These are phyloP conservation scores for Eulithis prunata DNA, from an alignment of 2,888 invertebrate genomes.

Conservation along the genomic window DNA sequence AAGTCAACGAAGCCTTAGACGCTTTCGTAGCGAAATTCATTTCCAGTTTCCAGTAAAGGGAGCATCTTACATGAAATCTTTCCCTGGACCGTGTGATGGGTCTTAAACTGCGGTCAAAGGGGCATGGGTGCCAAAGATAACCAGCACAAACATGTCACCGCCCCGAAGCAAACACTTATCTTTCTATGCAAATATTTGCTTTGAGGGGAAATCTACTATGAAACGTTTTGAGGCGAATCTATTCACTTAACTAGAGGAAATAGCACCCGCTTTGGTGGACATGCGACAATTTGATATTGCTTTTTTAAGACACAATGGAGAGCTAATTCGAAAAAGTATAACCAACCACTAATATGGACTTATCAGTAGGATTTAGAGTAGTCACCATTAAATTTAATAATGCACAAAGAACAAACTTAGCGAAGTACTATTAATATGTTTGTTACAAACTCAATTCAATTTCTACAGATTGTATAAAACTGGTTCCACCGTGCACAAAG, in stretches of 20 bases:
- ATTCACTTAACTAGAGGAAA: slow-evolving; percentile 30
- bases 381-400: too few relatives aligned
- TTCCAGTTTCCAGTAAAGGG: slow-evolving; percentile 22
- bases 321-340: too few relatives aligned
- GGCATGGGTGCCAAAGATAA: slow-evolving; percentile 41
- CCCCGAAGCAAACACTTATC: slow-evolving; percentile 38
- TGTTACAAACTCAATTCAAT: background rate
- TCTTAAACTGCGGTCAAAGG: slow-evolving; percentile 31
- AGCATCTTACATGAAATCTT: slow-evolving; percentile 27
- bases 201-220: slow-evolving; percentile 27
- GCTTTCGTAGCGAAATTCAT: slow-evolving; percentile 23
- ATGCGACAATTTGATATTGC: background rate
- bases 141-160: slow-evolving; percentile 34
- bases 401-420: background rate
- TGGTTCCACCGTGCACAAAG: background rate
- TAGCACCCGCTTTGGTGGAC: slow-evolving; percentile 10
- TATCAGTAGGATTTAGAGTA: too few relatives aligned
- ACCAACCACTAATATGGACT: too few relatives aligned
- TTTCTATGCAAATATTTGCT: slow-evolving; percentile 36
- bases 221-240: slow-evolving; percentile 31
- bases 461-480: background rate
- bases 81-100: slow-evolving; percentile 20
- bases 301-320: background rate
- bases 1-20: slow-evolving; percentile 29
- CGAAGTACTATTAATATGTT: background rate